Base-by-base conservation (phyloP, 2,113 vertebrate species). In the Mormoops blainvillei region DNA sequence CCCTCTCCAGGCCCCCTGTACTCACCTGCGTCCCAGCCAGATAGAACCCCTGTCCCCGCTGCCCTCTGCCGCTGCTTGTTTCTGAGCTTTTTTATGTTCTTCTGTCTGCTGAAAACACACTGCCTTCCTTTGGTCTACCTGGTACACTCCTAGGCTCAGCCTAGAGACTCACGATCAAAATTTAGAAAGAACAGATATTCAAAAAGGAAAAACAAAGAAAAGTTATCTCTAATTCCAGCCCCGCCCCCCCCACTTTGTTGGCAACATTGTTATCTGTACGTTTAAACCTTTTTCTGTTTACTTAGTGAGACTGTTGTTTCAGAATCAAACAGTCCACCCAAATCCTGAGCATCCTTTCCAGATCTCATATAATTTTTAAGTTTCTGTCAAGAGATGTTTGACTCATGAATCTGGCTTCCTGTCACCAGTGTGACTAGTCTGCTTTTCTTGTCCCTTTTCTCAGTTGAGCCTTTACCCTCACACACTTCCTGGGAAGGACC, bases 401-500 rank as follows among this genome's bases (percentile, higher is more conserved):
- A 78, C 86, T 80, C 65, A 19, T 2, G 9, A 38, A 63, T 71
- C 76, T 74, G 58, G 52, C 67, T 87, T 91, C 74, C 85, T 31
- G 5, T 63, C 18, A 3, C 58, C 70, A 4, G 1, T 54, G 85
- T n/a, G 65, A 83, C 56, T 7, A 5, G 19, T 22, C 13, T 7
- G 48, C 73, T 38, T 68, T 0, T 36, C 36, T 87, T 41, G 24
- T 74, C 0, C 67, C 70, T 85, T 70, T 93, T 73, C 84, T 94
- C 77, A 54, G 4, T 78, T 94, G 81, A 45, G 33, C 12, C 77
- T 96, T 91, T 88, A 36, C 81, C 88, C 50, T 94, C 91, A 87
- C 71, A 58, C 22, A 63, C 94, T 97, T 94, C 52, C 84, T 88
- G 83, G 89, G 83, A 92, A 82, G 61, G 48, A 91, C 73, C 33